Base-by-base conservation (phyloP, 92 coral and sea anemone genomes). In the Ricordea florida region DNA sequence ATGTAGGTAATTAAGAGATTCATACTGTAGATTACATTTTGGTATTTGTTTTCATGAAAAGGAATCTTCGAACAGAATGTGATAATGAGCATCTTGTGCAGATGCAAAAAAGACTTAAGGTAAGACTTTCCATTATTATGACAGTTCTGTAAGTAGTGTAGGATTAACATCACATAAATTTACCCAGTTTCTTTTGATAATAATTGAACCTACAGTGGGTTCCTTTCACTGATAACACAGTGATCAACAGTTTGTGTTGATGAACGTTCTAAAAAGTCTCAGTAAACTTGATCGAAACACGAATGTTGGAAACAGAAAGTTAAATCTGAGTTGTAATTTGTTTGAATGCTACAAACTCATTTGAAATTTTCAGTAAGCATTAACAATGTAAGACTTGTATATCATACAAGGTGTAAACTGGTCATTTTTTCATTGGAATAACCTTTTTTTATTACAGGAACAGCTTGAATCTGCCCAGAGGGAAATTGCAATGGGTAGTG, bases 31-130 rank as follows among this genome's bases (percentile, higher is more conserved):
- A 41, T 61, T 55, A n/a, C n/a, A n/a, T n/a, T n/a, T n/a, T n/a
- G n/a, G n/a, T n/a, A n/a, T n/a, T n/a, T n/a, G n/a, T n/a, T n/a
- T n/a, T n/a, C n/a, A n/a, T 52, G 14, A 42, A 14, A 62, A 94
- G 98, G 68, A 91, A 82, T 62, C 97, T 88, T 48, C 90, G 98
- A 63, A 50, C 94, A 51, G 97, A 92, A 55, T 94, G 98, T 83
- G 98, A 94, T 47, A 94, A 94, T 76, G 98, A 94, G 35, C 83
- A 74, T 58, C 92, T 94, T 29, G 31, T 83, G 22, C 97, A 85
- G 49, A 70, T 75, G 29, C 98, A 94, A 64, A 86, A 81, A 5
- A 93, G 97, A 31, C 84, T 94, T 2, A 94, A 92, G 94, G 98
- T 94, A 83, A 40, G 69, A 29, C 11, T 26, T n/a, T 3, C 33